These are phyloP conservation scores for Syrphus vitripennis DNA, from an alignment of 2,888 invertebrate genomes.

Conservation along the genomic window DNA sequence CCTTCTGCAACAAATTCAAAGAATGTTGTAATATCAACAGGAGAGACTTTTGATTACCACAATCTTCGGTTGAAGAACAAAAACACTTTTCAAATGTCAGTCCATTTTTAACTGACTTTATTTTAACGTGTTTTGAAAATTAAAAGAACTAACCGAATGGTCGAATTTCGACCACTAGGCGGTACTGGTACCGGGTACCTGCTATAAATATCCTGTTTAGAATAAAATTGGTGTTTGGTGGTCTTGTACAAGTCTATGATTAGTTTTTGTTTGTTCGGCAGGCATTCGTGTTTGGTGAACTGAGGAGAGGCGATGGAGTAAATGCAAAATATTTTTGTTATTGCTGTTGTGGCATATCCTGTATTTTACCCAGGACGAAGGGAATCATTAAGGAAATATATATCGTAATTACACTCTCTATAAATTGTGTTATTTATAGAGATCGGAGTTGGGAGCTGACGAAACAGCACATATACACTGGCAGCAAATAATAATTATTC, in stretches of 20 bases:
- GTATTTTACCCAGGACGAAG: constrained; percentile 49
- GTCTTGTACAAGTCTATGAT: constrained; percentile 37
- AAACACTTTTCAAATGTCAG: no score
- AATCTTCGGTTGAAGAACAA: no score
- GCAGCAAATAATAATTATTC: constrained; percentile 35
- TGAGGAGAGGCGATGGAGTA: constrained; percentile 21
- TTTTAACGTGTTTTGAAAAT: no score
- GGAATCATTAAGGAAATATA: constrained; percentile 66
- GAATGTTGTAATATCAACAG: no score
- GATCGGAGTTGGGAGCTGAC: constrained; percentile 7
- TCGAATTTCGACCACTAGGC: no score
- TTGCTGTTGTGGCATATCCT: neutral
- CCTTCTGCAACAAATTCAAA: no score
- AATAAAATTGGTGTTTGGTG: constrained; percentile 1
- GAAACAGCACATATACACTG: neutral
- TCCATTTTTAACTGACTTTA: no score
- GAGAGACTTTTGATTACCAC: no score
- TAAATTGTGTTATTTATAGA: constrained; percentile 68
- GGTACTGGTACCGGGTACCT: no score
- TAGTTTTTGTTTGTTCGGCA: constrained; percentile 40
- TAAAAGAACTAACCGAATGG: no score
- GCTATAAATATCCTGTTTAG: constrained; percentile 39
- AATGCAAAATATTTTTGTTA: constrained; percentile 58
- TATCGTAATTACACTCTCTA: constrained; percentile 67
- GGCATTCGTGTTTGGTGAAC: no score